Conservation (phyloP, 2,113 vertebrate genomes). For the Periophthalmus modestus region DNA sequence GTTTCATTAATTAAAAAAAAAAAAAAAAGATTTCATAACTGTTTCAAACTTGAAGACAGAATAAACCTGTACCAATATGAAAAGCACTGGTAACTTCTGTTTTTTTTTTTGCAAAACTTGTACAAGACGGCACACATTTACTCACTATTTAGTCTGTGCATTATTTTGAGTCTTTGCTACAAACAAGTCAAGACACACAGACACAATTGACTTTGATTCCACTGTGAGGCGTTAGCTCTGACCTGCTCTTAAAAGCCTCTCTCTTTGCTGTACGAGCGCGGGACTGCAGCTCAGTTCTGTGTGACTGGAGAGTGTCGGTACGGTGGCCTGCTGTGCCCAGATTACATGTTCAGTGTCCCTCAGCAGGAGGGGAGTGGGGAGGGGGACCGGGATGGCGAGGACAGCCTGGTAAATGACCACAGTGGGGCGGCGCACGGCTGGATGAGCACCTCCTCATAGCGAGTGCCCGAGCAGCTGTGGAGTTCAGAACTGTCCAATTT, state of each 20-base stretch:
- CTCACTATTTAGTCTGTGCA: too few species aligned
- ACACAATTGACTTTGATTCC: not conserved
- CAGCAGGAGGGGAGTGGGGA: constrained; percentile 51
- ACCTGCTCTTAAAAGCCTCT: constrained; percentile 14
- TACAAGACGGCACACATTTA: too few species aligned
- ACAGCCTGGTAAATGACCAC: constrained; percentile 66
- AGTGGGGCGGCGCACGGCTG: constrained; percentile 47
- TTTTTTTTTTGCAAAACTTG: too few species aligned
- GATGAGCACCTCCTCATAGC: constrained; percentile 45
- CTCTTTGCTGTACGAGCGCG: not conserved
- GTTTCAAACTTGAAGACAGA: too few species aligned
- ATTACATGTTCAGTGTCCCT: constrained; percentile 73
- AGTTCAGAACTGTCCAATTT: constrained; percentile 35
- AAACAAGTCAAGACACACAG: not conserved
- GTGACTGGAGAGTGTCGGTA: constrained; percentile 26
- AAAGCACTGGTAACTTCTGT: too few species aligned
- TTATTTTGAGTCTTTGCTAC: too few species aligned
- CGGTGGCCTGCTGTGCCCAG: constrained; percentile 65
- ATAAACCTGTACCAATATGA: too few species aligned
- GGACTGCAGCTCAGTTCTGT: constrained; percentile 21
- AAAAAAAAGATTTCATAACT: too few species aligned
- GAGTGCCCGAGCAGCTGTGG: constrained; percentile 28
- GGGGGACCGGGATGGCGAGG: constrained; percentile 59
- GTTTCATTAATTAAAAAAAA: too few species aligned
- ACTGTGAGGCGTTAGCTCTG: constrained; percentile 13